A percentile compares a stretch with the other conserved stretches of the same genome.
Conservation (phyloP, 2,888 invertebrate genomes). For the Apotomis turbidana region DNA sequence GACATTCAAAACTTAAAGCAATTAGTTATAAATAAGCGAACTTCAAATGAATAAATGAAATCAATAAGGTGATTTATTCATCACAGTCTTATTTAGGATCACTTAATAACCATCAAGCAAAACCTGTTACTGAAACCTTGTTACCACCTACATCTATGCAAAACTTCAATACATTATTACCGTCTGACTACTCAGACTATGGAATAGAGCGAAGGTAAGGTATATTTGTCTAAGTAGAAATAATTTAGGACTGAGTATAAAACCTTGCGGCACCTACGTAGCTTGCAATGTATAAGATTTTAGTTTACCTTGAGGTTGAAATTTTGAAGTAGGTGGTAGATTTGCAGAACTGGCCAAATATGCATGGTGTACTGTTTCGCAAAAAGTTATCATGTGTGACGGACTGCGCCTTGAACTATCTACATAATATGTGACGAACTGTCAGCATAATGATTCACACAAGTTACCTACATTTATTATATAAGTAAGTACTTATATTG, state of each 20-base stretch:
- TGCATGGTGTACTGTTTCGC: neutral
- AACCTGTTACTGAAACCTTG: slow-evolving; percentile 35
- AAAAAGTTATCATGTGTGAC: neutral
- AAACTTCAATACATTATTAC: slow-evolving; percentile 19
- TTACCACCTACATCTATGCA: slow-evolving; percentile 32
- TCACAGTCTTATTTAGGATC: slow-evolving; percentile 20
- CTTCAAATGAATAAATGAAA: slow-evolving; percentile 11
- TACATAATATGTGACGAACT: too few relatives aligned
- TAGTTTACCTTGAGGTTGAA: slow-evolving; percentile 50
- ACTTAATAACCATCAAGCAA: slow-evolving; percentile 28
- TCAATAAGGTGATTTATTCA: slow-evolving; percentile 22
- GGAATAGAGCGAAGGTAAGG: slow-evolving; percentile 11
- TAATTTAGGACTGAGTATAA: slow-evolving; percentile 57
- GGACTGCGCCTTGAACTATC: neutral
- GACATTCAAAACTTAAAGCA: neutral
- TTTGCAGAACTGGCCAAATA: slow-evolving; percentile 4
- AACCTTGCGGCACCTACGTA: slow-evolving; percentile 65
- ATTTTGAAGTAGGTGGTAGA: slow-evolving; percentile 27
- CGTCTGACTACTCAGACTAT: slow-evolving; percentile 23
- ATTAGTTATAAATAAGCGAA: slow-evolving; percentile 8
- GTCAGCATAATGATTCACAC: too few relatives aligned
- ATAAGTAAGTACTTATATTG: too few relatives aligned
- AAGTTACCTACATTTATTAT: too few relatives aligned
- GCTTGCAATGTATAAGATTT: slow-evolving; percentile 42
- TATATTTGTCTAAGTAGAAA: slow-evolving; percentile 51